A percentile compares a stretch with the other conserved stretches of the same genome.
Conservation (phyloP, 2,797 vertebrate species). For the Pseudochirops cupreus region DNA sequence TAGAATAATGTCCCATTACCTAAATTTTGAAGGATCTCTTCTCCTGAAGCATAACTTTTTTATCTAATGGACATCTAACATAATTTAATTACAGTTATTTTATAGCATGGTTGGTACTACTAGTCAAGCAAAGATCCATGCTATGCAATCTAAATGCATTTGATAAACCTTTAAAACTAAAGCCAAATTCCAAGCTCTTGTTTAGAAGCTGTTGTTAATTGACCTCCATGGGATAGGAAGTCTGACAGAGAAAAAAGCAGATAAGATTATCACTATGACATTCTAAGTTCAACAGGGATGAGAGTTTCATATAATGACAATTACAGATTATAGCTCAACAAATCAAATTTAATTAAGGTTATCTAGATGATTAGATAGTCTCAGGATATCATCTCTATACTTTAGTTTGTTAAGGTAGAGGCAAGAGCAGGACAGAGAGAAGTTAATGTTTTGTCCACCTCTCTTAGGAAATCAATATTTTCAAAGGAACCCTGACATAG, state of each 20-base stretch:
- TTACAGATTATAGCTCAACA: not conserved
- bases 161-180: not conserved
- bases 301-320: not conserved
- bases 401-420: not conserved
- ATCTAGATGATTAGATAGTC: not conserved
- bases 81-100: not conserved
- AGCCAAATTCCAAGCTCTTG: not conserved
- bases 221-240: not conserved
- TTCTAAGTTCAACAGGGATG: not conserved
- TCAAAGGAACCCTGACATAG: not conserved
- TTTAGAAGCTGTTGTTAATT: not conserved
- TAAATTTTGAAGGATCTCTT: not conserved
- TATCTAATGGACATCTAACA: not conserved
- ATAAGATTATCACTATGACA: not conserved
- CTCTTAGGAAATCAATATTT: not conserved
- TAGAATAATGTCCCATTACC: not conserved
- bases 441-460: not conserved
- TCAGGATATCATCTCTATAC: not conserved
- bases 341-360: slow-evolving; percentile 8
- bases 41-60: not conserved
- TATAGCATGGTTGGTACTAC: not conserved
- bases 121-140: not conserved
- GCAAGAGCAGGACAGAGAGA: not conserved
- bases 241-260: not conserved
- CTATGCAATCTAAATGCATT: not conserved